Base-by-base conservation (phyloP, 2,113 vertebrate genomes). In the Phrynocephalus versicolor region DNA sequence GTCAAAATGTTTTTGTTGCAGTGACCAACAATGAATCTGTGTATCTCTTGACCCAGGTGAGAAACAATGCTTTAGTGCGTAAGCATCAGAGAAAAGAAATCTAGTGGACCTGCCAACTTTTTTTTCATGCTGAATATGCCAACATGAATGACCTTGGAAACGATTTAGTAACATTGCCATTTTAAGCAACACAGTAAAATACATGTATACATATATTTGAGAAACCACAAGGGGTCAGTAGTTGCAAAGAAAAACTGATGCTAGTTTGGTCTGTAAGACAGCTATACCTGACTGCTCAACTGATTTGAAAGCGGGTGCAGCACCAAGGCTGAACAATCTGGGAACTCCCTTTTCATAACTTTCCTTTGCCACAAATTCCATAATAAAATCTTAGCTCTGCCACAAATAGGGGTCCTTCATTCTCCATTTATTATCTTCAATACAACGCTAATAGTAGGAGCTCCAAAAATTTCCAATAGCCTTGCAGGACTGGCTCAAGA, bases 221-320 rank as follows among this genome's bases (percentile, higher is more conserved):
- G 16, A 33, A 23, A 10, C 85, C 94, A 95, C 87, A 92, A 93
- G 92, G 85, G 92, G 93, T 90, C 90, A 95, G 90, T 39, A 90
- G 69, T 84, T 92, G 88, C 88, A 93, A 93, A 84, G 35, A 51
- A 2, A 33, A 85, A 35, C 1, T 79, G 84, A 81, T n/a, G 25
- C 45, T 8, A 65, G 86, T 6, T 25, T 69, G 16, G 80, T 83
- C 74, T 58, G 73, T 25, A 39, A 87, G 14, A 18, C 58, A 64
- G 18, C 18, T n/a, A 16, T 7, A 41, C 21, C 1, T 70, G 16
- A 15, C 10, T 35, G 57, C 70, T 82, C 41, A 39, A 62, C 39
- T 77, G 14, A 15, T 25, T 77, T 58, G 2, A n/a, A 41, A 69
- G 27, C 3, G 58, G 35, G 3, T 57, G 9, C 13, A 30, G 14